These are phyloP conservation scores for Mesochorus sp. DNA, from an alignment of 2,888 invertebrate species.

Conservation along the genomic window DNA sequence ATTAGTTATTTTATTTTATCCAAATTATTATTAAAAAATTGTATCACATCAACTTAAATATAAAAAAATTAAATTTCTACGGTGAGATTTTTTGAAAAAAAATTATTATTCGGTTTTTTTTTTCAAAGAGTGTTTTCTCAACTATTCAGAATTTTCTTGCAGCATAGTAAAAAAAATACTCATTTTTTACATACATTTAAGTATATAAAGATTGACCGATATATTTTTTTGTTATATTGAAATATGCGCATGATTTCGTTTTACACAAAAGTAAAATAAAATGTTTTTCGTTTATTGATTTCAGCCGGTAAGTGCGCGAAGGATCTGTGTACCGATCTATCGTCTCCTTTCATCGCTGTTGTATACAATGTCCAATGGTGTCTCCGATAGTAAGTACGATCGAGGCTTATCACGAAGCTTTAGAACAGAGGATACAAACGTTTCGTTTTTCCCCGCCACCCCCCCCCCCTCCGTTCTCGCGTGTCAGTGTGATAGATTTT, in stretches of 20 bases:
- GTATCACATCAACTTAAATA: no score
- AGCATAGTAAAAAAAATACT: no score
- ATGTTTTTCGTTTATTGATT: constrained; percentile 69
- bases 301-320: constrained; percentile 77
- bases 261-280: neutral
- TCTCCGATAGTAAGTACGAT: constrained; percentile 46
- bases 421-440: constrained; percentile 7
- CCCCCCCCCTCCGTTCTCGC: neutral
- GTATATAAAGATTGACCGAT: neutral
- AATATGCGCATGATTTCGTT: neutral
- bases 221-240: constrained; percentile 1
- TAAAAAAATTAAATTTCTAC: no score
- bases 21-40: no score
- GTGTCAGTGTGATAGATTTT: constrained; percentile 23
- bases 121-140: no score
- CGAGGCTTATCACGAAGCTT: constrained; percentile 9
- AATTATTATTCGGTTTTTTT: no score
- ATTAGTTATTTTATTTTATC: no score
- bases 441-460: constrained; percentile 8
- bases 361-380: neutral
- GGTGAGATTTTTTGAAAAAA: no score
- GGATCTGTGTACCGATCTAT: constrained; percentile 9
- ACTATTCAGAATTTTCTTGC: no score
- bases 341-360: neutral
- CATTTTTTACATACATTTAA: neutral